Percentiles rank a stretch among this genome's conserved stretches.
Evolutionary conservation across 2,797 vertebrate species (phyloP).

Genomic region (Lithobates sylvaticus): DNA sequence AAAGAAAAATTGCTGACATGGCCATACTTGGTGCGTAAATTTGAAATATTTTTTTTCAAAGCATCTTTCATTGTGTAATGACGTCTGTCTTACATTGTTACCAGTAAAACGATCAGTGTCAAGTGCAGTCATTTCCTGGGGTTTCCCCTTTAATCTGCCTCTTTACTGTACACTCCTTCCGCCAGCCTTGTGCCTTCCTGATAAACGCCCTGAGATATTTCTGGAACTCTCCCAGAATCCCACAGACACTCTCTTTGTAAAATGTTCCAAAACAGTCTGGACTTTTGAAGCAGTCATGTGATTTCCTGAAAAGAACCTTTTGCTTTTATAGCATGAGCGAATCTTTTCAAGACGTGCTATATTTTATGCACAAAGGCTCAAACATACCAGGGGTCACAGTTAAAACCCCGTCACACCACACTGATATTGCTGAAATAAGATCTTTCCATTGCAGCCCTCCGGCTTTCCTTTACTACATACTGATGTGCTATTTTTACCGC

Average conservation of each 20-base stretch:
- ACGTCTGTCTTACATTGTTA: constrained; percentile 12
- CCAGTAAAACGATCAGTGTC: constrained; percentile 2
- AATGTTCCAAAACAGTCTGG: constrained; percentile 19
- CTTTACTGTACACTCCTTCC: not conserved
- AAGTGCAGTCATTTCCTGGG: constrained; percentile 24
- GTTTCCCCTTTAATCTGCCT: constrained; percentile 31
- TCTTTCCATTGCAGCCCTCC: not conserved
- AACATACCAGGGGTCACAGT: not conserved
- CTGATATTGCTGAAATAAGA: not conserved
- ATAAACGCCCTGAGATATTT: constrained; percentile 16
- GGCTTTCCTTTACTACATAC: not conserved
- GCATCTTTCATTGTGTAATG: not conserved
- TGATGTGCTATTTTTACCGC: not conserved
- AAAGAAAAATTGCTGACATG: not conserved
- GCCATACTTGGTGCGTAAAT: not conserved
- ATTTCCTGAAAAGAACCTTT: constrained; percentile 16
- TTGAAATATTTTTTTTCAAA: not conserved
- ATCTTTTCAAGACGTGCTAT: not conserved
- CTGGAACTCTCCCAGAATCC: constrained; percentile 10
- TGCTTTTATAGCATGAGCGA: not conserved
- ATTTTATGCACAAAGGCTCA: not conserved
- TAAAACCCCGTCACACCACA: not conserved
- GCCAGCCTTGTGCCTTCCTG: not conserved
- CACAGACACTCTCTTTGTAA: constrained; percentile 4
- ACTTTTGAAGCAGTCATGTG: constrained; percentile 24